Base-by-base conservation (phyloP, 1,140 invertebrate genomes). In the Harlomillsia oculata region DNA sequence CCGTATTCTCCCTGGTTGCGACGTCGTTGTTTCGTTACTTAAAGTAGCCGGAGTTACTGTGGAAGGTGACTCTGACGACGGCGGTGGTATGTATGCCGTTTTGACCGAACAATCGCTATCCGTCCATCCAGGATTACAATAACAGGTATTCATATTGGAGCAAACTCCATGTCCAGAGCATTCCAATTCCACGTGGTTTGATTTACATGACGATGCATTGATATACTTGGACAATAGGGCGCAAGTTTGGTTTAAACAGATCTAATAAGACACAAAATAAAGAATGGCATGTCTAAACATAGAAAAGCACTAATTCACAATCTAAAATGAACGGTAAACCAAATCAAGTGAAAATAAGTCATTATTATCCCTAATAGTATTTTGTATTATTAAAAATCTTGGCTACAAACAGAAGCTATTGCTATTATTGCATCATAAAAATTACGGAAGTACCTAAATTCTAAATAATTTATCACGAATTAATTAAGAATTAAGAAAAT, bases 141-240 rank as follows among this genome's bases (percentile, higher is more conserved):
- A 85, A 73, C 95, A 97, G 61, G 83, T 85, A 71, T 93, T 92
- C 36, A 82, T 74, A 71, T 95, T 97, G 2, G 93, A 93, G 72
- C 95, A 98, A 43, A 86, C 89, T 72, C 93, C 94, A 75, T 90
- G 82, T 39, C 87, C 87, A 40, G 92, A 97, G 73, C 95, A 98
- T 69, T 93, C 86, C 59, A 82, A 74, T 67, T 85, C 84, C 66
- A 86, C 80, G 71, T 87, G 84, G 71, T 92, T 93, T 55, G 81
- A 86, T 39, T 89, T 89, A 74, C 92, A 97, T 69, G 84, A 84
- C 53, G 81, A 83, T 70, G 84, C 82, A 71, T 87, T 84, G 34
- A 89, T 81, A 72, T 83, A 81, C 9, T 83, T 82, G 72, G 84
- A 87, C 53, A 89, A 78, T 67, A 80, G 87, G 30, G 82, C 79